Conservation (phyloP, 2,797 vertebrate genomes). For the Myiothlypis coronata region DNA sequence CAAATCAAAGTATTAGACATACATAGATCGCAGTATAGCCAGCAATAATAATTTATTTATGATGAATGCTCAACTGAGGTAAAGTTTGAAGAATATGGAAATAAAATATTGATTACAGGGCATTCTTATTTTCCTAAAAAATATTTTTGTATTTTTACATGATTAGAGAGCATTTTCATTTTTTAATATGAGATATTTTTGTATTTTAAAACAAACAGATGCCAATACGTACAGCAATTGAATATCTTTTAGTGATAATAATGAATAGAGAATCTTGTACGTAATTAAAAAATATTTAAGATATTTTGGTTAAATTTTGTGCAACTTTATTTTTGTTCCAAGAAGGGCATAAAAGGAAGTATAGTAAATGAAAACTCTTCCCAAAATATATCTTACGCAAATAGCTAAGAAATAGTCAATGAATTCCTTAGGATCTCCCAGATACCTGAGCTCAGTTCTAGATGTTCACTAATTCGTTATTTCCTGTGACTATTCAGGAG, state of each 20-base stretch:
- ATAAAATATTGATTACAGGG: neutral
- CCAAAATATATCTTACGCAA: neutral
- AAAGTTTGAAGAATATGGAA: neutral
- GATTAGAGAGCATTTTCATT: neutral
- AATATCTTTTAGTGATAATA: neutral
- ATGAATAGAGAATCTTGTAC: neutral
- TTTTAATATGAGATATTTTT: neutral
- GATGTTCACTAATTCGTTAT: neutral
- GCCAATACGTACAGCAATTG: fast-evolving
- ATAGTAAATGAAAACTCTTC: neutral
- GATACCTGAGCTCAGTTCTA: neutral
- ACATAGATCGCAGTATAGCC: neutral
- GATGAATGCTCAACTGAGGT: neutral
- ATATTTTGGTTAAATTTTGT: neutral
- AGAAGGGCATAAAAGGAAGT: neutral
- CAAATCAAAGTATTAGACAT: neutral
- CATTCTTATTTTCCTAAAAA: neutral
- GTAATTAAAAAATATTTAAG: neutral
- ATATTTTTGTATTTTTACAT: neutral
- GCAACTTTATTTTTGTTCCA: neutral
- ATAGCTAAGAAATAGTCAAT: neutral
- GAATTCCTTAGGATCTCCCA: neutral
- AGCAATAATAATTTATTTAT: neutral
- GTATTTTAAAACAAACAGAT: neutral
- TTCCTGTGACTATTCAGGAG: neutral